A percentile compares a stretch with the other conserved stretches of the same genome.
Evolutionary conservation across 2,888 invertebrate genomes (phyloP).

Genomic region (Periphyllus acericola): DNA sequence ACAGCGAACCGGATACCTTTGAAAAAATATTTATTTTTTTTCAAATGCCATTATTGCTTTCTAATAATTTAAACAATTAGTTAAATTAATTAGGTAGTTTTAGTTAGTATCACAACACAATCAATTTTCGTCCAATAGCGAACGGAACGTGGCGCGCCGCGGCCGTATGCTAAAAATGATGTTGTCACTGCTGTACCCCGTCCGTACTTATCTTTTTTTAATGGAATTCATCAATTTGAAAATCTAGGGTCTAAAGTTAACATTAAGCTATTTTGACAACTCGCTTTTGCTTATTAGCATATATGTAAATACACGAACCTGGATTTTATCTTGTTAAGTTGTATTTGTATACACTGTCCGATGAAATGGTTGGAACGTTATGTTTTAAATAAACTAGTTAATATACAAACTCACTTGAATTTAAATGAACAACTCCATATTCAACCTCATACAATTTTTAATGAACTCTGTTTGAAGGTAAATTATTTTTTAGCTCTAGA

Average conservation of each 20-base stretch:
- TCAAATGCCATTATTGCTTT: not conserved
- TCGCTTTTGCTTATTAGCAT: conserved; percentile 38
- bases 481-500: not conserved
- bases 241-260: conserved; percentile 15
- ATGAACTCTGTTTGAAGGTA: conserved; percentile 7
- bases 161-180: not conserved
- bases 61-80: too few relatives aligned
- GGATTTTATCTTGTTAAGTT: conserved; percentile 31
- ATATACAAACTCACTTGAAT: conserved; percentile 19
- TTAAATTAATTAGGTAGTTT: too few relatives aligned
- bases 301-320: conserved; percentile 11
- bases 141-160: not conserved
- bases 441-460: conserved; percentile 30
- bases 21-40: not conserved
- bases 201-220: not conserved
- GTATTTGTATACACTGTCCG: conserved; percentile 12
- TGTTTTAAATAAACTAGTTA: conserved; percentile 37
- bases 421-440: conserved; percentile 17
- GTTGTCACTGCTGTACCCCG: not conserved
- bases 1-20: too few relatives aligned
- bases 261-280: conserved; percentile 23
- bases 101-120: not conserved
- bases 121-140: not conserved
- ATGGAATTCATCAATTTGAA: not conserved
- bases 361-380: conserved; percentile 15